phyloP scores from a whole-genome alignment of 92 coral and sea anemone genomes.

The Pocillopora meandrina region DNA sequence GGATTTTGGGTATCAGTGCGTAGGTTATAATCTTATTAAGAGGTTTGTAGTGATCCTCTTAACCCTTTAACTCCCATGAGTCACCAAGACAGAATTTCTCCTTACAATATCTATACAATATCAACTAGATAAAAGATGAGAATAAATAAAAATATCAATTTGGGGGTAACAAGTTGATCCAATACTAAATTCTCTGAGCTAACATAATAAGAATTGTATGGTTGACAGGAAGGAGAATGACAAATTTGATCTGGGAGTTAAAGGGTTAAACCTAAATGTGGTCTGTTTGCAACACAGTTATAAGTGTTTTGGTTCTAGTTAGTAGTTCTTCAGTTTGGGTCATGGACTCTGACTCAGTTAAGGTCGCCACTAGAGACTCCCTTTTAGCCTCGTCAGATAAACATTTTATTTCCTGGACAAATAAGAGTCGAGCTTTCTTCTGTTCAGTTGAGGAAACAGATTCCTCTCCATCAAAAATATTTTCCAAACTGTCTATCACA shows the following conservation, averaged over 20 bases:
- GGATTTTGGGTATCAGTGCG: too few species aligned
- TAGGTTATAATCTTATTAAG: too few species aligned
- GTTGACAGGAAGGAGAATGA: too few species aligned
- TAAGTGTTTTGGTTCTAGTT: slow-evolving; percentile 10
- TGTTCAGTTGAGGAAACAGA: not conserved
- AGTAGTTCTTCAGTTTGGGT: slow-evolving; percentile 12
- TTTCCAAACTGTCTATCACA: slow-evolving; percentile 32
- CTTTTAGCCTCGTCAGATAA: not conserved
- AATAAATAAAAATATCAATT: too few species aligned
- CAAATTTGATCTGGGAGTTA: too few species aligned
- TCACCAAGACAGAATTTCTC: too few species aligned
- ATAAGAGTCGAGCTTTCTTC: slow-evolving; percentile 5
- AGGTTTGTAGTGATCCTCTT: not conserved
- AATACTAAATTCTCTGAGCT: too few species aligned
- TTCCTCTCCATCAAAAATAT: not conserved
- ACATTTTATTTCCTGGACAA: slow-evolving; percentile 3
- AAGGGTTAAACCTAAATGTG: not conserved
- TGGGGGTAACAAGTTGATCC: too few species aligned
- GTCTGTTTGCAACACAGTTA: not conserved
- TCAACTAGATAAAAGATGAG: too few species aligned
- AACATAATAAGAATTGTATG: too few species aligned
- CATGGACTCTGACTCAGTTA: not conserved
- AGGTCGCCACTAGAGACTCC: not conserved
- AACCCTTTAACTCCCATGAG: too few species aligned
- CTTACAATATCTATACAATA: too few species aligned